Evolutionary conservation across 2,113 vertebrate species (phyloP).

Genomic region (Sturnus vulgaris): DNA sequence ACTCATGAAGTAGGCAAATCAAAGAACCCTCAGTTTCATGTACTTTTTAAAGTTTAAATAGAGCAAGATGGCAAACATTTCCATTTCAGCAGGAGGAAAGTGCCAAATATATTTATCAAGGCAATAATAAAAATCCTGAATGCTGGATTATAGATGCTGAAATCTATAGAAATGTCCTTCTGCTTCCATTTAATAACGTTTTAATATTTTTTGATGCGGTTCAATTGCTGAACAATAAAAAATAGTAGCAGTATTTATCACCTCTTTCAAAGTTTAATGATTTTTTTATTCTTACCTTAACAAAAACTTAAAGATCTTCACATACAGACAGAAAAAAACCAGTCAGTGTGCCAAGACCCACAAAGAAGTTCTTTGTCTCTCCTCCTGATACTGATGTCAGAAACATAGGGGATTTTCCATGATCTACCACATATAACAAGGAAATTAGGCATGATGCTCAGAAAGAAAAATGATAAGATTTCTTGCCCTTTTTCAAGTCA

Average conservation of each 20-base stretch:
- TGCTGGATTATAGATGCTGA: not conserved
- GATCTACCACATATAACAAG: not conserved
- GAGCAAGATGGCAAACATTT: not conserved
- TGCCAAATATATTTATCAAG: not conserved
- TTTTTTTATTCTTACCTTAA: not conserved
- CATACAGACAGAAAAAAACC: not conserved
- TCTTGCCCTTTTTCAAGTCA: not conserved
- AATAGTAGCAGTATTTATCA: not conserved
- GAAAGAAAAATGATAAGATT: not conserved
- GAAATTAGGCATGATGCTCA: not conserved
- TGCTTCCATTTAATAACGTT: not conserved
- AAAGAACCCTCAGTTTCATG: not conserved
- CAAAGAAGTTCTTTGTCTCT: not conserved
- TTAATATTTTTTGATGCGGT: not conserved
- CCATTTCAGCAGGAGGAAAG: not conserved
- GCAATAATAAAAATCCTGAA: not conserved
- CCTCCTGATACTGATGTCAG: not conserved
- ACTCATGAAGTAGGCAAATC: not conserved
- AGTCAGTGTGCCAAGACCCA: not conserved
- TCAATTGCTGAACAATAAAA: not conserved
- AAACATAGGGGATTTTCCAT: accelerated
- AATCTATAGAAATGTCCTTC: not conserved
- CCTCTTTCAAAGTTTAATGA: not conserved
- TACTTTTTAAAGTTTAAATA: not conserved
- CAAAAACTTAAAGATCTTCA: not conserved